Evolutionary conservation across 1,140 invertebrate species (phyloP).

Genomic region (Cherax destructor): DNA sequence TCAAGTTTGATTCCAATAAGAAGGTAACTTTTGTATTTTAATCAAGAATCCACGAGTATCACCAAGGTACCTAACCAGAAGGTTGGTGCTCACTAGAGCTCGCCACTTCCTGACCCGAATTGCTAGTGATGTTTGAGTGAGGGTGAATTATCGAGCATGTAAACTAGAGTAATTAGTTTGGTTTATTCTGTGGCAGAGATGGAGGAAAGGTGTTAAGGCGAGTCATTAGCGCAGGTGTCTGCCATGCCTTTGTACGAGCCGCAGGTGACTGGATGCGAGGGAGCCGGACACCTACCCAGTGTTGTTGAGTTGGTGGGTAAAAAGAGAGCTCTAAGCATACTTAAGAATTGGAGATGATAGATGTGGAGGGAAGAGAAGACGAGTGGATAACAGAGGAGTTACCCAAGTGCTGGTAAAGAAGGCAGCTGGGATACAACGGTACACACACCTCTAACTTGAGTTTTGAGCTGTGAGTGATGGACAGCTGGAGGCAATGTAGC

Average conservation of each 20-base stretch:
- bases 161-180: neutral
- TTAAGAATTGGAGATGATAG: constrained; percentile 16
- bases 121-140: neutral
- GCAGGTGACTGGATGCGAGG: neutral
- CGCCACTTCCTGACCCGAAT: neutral
- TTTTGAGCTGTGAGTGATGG: constrained; percentile 3
- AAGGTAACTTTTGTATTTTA: no score
- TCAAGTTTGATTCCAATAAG: no score
- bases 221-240: neutral
- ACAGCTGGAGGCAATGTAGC: neutral
- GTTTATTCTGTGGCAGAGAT: neutral
- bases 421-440: no score
- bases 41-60: neutral
- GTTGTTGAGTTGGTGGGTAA: constrained; percentile 27
- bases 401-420: no score
- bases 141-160: neutral
- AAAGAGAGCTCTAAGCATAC: constrained; percentile 21
- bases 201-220: neutral
- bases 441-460: neutral
- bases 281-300: constrained; percentile 14
- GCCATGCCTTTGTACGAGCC: neutral
- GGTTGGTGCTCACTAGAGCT: neutral
- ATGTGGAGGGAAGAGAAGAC: neutral
- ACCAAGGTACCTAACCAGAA: neutral
- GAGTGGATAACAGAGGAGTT: neutral